Conservation (phyloP, 2,113 vertebrate species). For the Desmodus rotundus region DNA sequence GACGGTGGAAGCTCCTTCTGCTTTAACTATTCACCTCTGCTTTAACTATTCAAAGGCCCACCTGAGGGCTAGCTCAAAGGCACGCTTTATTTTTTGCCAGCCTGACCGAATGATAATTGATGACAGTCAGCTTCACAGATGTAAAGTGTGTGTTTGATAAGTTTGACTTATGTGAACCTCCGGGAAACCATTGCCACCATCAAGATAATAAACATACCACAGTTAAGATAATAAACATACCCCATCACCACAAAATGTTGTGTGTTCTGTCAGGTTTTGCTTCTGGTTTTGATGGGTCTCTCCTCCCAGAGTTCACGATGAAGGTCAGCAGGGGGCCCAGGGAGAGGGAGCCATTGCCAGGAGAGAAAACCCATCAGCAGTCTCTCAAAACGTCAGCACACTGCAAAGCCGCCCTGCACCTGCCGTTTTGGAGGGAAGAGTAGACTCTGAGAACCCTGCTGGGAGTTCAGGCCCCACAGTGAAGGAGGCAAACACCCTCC, state of each 20-base stretch:
- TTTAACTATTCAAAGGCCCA: not conserved
- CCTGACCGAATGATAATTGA: not conserved
- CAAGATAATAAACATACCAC: not conserved
- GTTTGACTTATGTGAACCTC: not conserved
- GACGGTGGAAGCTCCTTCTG: too few relatives aligned
- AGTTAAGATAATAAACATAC: not conserved
- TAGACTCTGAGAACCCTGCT: not conserved
- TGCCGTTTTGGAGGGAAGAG: not conserved
- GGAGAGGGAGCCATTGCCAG: not conserved
- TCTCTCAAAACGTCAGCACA: too few relatives aligned
- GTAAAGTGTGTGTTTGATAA: not conserved
- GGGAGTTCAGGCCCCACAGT: accelerated
- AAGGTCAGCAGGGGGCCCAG: not conserved
- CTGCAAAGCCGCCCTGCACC: not conserved
- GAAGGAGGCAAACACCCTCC: too few relatives aligned
- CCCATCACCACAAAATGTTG: not conserved
- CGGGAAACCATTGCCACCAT: not conserved
- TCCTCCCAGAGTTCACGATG: not conserved
- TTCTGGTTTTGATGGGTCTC: not conserved
- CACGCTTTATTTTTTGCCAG: not conserved
- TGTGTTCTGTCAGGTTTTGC: not conserved
- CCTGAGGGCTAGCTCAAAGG: not conserved
- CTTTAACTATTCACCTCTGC: not conserved
- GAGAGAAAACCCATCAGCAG: not conserved
- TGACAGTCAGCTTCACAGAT: not conserved